Percentiles rank a stretch among this genome's conserved stretches.
Conservation (phyloP, 2,888 invertebrate genomes). For the Caenorhabditis drosophilae region DNA sequence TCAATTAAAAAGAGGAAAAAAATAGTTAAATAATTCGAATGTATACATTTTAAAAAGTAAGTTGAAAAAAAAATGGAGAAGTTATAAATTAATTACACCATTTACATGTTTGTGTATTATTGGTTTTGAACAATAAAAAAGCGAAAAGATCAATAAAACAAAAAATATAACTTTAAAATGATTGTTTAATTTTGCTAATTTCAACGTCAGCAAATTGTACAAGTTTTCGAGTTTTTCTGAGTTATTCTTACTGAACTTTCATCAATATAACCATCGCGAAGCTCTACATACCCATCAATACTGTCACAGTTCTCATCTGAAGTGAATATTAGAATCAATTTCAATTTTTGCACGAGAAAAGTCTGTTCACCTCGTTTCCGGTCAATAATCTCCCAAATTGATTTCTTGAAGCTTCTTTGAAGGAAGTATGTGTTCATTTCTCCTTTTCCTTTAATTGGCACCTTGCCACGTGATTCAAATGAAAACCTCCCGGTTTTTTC, state of each 20-base stretch:
- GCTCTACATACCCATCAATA: constrained; percentile 64
- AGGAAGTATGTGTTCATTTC: constrained; percentile 64
- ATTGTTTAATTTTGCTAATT: too few species aligned
- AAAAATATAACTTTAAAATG: not conserved
- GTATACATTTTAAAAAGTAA: too few species aligned
- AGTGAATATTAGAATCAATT: constrained; percentile 9
- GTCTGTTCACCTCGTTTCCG: constrained; percentile 41
- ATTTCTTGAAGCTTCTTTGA: constrained; percentile 56
- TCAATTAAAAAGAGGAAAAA: too few species aligned
- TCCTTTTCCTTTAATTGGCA: constrained; percentile 61
- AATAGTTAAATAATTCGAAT: too few species aligned
- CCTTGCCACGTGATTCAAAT: constrained; percentile 57
- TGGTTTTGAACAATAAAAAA: too few species aligned
- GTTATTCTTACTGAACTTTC: constrained; percentile 36
- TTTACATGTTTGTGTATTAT: too few species aligned
- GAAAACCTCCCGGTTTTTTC: constrained; percentile 59
- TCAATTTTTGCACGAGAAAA: not conserved
- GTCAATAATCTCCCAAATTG: constrained; percentile 65
- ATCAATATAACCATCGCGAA: constrained; percentile 43
- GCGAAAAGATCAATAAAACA: too few species aligned
- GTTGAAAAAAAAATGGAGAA: too few species aligned
- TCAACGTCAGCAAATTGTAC: constrained; percentile 36
- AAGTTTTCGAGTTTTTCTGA: constrained; percentile 41
- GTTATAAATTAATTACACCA: too few species aligned
- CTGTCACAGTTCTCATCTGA: constrained; percentile 61